Evolutionary conservation across 2,113 vertebrate genomes (phyloP), one percentile per base, ranked within the genome.

Genomic region (Megatriorchis doriae): DNA sequence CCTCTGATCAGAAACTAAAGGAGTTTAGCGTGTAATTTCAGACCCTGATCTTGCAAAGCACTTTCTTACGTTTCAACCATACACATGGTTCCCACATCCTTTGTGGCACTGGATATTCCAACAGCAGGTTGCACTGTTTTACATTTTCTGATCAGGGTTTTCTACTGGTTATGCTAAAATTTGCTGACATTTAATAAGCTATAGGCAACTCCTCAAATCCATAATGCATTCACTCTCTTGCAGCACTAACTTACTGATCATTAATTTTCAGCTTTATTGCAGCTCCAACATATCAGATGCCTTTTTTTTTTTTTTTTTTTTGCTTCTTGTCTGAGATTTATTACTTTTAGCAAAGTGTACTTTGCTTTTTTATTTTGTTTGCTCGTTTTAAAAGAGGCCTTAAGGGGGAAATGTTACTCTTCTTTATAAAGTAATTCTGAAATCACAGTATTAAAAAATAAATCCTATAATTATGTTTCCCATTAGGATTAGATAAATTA

Each of bases 181-280:
- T 7, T 62, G 77, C 68, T 92, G 94, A 86, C 62, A 89, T 85
- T 93, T 94, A 95, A 88, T 92, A 96, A 91, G 48, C 74, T 90
- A 86, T 18, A 85, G 81, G 78, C 15, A 0, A 81, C 77, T 91
- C 59, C 74, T 73, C 84, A 94, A 94, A 97, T 85, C 82, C 90
- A 61, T 95, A 96, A 95, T 66, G 66, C 79, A 73, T 77, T 88
- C 73, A 53, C 55, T 75, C 50, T 87, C 73, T 47, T 38, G 58
- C 85, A 95, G 88, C 78, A 93, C 81, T 70, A 96, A 78, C 85
- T 93, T 86, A 88, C 81, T 81, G 88, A 93, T 95, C 90, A 88
- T 93, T 94, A 96, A 96, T 96, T 96, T 94, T 88, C 90, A 96
- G 90, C 71, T 97, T 96, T 97, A 95, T 38, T 91, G 85, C 91